Evolutionary conservation across 2,113 vertebrate species (phyloP).

Genomic region (Tonatia bakeri): DNA sequence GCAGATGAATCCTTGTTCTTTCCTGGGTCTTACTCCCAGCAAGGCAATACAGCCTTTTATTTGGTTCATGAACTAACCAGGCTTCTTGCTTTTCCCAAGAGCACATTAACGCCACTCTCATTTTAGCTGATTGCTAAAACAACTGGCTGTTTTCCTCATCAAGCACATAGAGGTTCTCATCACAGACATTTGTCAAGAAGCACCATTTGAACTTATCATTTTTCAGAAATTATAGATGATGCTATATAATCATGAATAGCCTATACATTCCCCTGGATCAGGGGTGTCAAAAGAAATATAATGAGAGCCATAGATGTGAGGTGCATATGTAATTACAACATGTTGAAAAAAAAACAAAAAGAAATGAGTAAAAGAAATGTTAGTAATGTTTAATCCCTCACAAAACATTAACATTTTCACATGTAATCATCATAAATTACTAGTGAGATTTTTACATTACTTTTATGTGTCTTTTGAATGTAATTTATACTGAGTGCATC

Average conservation of each 20-base stretch:
- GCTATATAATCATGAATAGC: not conserved
- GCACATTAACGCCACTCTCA: not conserved
- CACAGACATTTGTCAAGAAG: not conserved
- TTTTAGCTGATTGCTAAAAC: constrained; percentile 6
- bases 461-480: not conserved
- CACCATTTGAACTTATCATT: not conserved
- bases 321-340: not conserved
- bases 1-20: not conserved
- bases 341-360: not conserved
- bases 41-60: not conserved
- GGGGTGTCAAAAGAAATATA: not conserved
- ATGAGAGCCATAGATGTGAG: not conserved
- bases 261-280: not conserved
- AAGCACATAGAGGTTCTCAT: not conserved
- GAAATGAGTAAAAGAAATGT: not conserved
- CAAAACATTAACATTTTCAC: not conserved
- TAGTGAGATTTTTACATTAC: not conserved
- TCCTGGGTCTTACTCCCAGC: not conserved
- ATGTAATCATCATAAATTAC: not conserved
- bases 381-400: not conserved
- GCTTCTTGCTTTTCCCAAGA: constrained; percentile 30
- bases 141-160: not conserved
- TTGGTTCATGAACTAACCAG: constrained; percentile 7
- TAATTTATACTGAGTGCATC: not conserved
- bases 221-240: not conserved